phyloP scores from a whole-genome alignment of 2,888 invertebrate genomes.

The Tipula unca region DNA sequence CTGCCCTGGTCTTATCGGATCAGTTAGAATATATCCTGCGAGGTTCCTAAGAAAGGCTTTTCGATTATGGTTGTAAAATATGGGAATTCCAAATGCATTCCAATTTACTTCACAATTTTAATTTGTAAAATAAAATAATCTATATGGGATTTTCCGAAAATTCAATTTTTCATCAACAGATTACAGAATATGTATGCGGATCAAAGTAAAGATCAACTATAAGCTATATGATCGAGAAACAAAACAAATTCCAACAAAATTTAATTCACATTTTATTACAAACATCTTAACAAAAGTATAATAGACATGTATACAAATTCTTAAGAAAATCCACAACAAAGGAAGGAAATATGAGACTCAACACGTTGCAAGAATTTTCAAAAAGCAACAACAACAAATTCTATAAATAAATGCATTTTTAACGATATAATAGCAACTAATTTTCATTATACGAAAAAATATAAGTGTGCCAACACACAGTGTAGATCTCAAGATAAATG shows the following conservation, averaged over 20 bases:
- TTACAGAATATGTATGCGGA: background rate
- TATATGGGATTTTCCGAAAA: background rate
- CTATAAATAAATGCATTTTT: background rate
- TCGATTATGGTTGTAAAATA: no score
- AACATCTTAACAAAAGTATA: background rate
- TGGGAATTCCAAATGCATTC: background rate
- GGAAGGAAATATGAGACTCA: background rate
- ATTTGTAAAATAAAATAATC: background rate
- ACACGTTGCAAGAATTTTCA: conserved; percentile 2
- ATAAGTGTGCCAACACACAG: background rate
- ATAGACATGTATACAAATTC: background rate
- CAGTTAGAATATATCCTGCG: no score
- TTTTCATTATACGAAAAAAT: no score
- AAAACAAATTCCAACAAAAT: background rate
- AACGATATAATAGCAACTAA: background rate
- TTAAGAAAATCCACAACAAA: background rate
- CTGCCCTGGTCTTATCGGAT: no score
- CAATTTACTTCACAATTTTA: background rate
- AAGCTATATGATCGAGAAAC: background rate
- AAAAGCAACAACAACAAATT: background rate
- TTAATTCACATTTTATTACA: background rate
- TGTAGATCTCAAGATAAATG: background rate
- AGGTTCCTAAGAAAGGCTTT: no score
- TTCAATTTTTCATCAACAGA: background rate
- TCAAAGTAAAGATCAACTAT: background rate